Base-by-base conservation (phyloP, 2,113 vertebrate species). In the Callospermophilus lateralis region DNA sequence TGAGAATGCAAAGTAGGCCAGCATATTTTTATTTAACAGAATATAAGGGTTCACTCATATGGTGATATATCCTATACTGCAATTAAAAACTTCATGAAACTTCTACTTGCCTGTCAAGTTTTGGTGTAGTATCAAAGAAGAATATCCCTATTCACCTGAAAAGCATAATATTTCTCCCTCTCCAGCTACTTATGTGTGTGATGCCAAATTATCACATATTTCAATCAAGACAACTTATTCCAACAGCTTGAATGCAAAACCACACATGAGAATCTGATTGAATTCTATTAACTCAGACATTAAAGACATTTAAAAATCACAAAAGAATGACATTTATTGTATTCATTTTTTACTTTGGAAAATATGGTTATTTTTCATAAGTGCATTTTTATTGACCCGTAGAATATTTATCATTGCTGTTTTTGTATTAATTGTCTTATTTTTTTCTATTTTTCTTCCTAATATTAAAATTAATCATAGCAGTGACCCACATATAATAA, bases 81-180 rank as follows among this genome's bases (percentile, higher is more conserved):
- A 85, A 72, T 7, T 81, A 80, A 85, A 80, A 85, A 39, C 28
- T 76, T 93, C 90, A 88, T 84, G 81, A 79, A 83, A 73, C n/a
- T 45, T 77, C 51, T 63, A 37, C 55, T 45, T 22, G 28, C 39
- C 72, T 84, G 37, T 78, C 73, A 92, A 76, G 90, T 88, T 97
- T 81, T 37, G 26, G n/a, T 76, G 45, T 78, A 90, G 26, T 90
- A 63, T 65, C 67, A 80, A 85, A 96, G 85, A 97, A 76, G n/a
- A 92, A 67, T 68, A 86, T 22, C 37, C 65, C 48, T 30, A 34
- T 32, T 19, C 67, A 53, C 10, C 65, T 63, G 53, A 19, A 93
- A 74, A 88, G 22, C 5, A 32, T 80, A 68, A 30, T 32, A 37
- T 1, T 32, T 78, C 5, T 92, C 12, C 19, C 37, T 81, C 84